Percentiles rank a stretch among this genome's conserved stretches.
Evolutionary conservation across 2,888 invertebrate species (phyloP).

Genomic region (Dasypogon diadema): DNA sequence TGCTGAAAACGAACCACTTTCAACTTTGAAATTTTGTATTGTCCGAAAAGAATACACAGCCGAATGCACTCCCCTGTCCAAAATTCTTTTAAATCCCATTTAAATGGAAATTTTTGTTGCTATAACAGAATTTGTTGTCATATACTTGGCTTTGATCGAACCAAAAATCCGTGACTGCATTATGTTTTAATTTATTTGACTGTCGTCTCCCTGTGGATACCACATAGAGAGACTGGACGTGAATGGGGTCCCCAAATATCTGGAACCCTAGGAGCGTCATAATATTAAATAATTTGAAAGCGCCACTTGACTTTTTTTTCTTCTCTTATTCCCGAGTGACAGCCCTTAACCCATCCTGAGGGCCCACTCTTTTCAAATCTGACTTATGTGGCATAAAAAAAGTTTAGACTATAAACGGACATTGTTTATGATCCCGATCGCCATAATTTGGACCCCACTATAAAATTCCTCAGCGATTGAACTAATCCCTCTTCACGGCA

Average conservation of each 20-base stretch:
- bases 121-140: constrained; percentile 38
- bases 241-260: background rate
- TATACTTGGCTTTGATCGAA: constrained; percentile 10
- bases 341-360: background rate
- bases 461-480: constrained; percentile 14
- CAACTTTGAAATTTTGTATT: constrained; percentile 1
- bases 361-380: background rate
- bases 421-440: constrained; percentile 37
- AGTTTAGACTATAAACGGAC: constrained; percentile 40
- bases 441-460: constrained; percentile 28
- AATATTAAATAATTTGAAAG: constrained; percentile 52
- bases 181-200: constrained; percentile 48
- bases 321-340: constrained; percentile 4
- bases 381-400: constrained; percentile 38
- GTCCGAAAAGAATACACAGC: background rate
- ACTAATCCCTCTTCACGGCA: constrained; percentile 27
- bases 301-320: constrained; percentile 48
- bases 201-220: constrained; percentile 40
- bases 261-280: constrained; percentile 47
- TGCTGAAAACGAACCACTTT: constrained; percentile 34
- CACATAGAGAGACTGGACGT: constrained; percentile 30
- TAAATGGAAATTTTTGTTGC: constrained; percentile 32
- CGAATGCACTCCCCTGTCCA: background rate
- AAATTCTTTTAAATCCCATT: constrained; percentile 23
- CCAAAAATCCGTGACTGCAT: constrained; percentile 39